Evolutionary conservation across 2,113 vertebrate genomes (phyloP).

Genomic region (Silurus glanis): DNA sequence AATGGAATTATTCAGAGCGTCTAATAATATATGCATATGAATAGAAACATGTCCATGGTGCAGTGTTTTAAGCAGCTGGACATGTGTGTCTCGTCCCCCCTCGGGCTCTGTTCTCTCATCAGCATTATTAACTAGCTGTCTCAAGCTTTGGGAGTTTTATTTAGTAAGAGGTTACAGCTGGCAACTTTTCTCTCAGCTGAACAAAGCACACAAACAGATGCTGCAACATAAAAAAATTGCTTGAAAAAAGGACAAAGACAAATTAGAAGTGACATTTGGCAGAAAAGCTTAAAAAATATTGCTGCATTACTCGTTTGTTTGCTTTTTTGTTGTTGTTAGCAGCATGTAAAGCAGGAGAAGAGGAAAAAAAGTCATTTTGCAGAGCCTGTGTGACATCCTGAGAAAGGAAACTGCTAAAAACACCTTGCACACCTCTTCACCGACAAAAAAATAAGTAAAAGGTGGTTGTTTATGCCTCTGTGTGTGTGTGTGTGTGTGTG

Average conservation of each 20-base stretch:
- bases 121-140: neutral
- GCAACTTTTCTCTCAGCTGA: neutral
- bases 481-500: slow-evolving; percentile 58
- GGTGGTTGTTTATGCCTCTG: neutral
- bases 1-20: too few species aligned
- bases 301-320: neutral
- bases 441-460: slow-evolving; percentile 21
- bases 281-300: neutral
- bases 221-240: slow-evolving; percentile 12
- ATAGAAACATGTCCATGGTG: neutral
- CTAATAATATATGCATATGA: too few species aligned
- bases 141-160: neutral
- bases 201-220: neutral
- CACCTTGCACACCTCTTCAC: slow-evolving; percentile 28
- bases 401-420: slow-evolving; percentile 33
- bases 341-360: neutral
- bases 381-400: neutral
- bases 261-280: neutral
- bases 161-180: neutral
- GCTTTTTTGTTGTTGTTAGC: slow-evolving; percentile 4
- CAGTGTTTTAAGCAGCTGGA: neutral
- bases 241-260: neutral
- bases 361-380: neutral
- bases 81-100: neutral
- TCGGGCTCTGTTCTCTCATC: neutral